These are phyloP conservation scores for Cactoblastis cactorum DNA, from an alignment of 2,888 invertebrate species.

Conservation along the genomic window DNA sequence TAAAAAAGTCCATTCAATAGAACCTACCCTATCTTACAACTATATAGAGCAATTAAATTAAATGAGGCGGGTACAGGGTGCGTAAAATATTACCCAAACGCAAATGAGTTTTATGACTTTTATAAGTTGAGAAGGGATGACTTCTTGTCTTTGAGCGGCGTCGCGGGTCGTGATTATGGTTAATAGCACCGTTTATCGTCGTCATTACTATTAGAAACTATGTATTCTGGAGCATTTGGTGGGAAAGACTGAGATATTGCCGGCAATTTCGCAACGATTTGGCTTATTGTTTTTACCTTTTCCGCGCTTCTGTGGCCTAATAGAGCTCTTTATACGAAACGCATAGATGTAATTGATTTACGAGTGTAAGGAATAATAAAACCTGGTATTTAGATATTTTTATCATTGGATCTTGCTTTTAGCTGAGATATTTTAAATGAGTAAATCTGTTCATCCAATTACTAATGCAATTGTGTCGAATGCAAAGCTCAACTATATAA, in stretches of 20 bases:
- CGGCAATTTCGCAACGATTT: slow-evolving; percentile 14
- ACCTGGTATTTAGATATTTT: no score
- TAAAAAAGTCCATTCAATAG: no score
- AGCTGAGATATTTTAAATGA: no score
- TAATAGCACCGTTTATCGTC: slow-evolving; percentile 59
- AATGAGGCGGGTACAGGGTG: slow-evolving; percentile 15
- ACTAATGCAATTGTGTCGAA: no score
- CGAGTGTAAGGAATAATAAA: no score
- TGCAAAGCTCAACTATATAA: no score
- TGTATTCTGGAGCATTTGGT: slow-evolving; percentile 36
- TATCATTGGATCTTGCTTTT: no score
- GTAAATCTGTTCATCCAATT: no score
- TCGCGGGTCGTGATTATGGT: slow-evolving; percentile 52
- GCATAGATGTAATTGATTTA: no score
- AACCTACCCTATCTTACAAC: no score
- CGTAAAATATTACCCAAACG: slow-evolving; percentile 22
- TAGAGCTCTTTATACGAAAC: no score
- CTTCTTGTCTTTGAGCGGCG: slow-evolving; percentile 38
- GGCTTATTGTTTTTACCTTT: slow-evolving; percentile 14
- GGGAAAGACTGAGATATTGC: slow-evolving; percentile 22
- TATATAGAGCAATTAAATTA: slow-evolving; percentile 8
- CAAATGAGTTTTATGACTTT: slow-evolving; percentile 60
- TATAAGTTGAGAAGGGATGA: slow-evolving; percentile 40
- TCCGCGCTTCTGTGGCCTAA: no score
- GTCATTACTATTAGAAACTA: slow-evolving; percentile 56